A percentile compares a stretch with the other conserved stretches of the same genome.
Evolutionary conservation across 1,140 invertebrate species (phyloP).

Genomic region (Megalonaias nervosa): DNA sequence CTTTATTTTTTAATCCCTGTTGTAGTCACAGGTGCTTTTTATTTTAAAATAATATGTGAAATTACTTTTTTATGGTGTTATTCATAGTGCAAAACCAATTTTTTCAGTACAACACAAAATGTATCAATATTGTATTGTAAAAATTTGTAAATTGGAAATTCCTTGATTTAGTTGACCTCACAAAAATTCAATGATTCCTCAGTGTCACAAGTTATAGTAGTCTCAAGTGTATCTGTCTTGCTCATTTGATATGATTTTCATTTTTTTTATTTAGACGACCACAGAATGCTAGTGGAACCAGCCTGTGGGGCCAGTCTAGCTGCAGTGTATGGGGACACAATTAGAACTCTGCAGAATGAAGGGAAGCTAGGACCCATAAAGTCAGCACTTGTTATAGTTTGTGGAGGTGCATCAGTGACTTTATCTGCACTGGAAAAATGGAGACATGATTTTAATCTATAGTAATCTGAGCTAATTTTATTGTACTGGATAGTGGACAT

Average conservation of each 20-base stretch:
- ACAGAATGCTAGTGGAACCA: conserved; percentile 73
- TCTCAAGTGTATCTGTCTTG: background rate
- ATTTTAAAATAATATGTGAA: no score
- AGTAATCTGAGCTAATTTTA: background rate
- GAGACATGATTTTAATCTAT: conserved; percentile 61
- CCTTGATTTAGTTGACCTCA: no score
- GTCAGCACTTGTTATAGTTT: conserved; percentile 73
- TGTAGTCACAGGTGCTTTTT: no score
- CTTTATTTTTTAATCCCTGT: no score
- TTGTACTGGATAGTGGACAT: no score
- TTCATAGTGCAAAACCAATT: no score
- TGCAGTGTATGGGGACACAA: conserved; percentile 69
- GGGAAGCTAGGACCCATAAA: conserved; percentile 57
- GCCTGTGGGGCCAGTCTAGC: conserved; percentile 74
- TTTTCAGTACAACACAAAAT: no score
- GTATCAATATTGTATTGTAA: no score
- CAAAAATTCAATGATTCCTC: no score
- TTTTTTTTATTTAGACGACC: conserved; percentile 58
- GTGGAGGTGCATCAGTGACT: conserved; percentile 73
- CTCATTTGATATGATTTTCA: background rate
- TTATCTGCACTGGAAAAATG: conserved; percentile 67
- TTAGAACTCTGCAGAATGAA: conserved; percentile 55
- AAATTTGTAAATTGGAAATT: no score
- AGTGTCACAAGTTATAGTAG: background rate
- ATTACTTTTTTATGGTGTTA: no score